phyloP scores from a whole-genome alignment of 2,797 vertebrate species.

The Crenichthys baileyi region DNA sequence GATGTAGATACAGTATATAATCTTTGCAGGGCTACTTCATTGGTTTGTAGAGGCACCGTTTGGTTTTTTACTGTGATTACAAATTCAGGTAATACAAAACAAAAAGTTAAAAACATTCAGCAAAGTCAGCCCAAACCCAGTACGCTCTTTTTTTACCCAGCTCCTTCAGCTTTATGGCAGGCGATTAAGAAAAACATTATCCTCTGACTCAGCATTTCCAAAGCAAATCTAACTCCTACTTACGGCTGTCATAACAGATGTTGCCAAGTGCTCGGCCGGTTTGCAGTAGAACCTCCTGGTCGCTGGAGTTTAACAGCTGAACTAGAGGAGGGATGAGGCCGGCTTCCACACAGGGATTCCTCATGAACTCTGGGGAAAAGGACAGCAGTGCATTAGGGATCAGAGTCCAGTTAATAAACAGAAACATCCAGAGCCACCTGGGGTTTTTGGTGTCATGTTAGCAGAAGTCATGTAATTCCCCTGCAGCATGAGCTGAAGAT shows the following conservation, averaged over 20 bases:
- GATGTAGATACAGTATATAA: not conserved
- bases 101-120: not conserved
- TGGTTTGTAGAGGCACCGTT: not conserved
- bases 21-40: not conserved
- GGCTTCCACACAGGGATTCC: slow-evolving; percentile 93
- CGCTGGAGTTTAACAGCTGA: slow-evolving; percentile 91
- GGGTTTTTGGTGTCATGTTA: not conserved
- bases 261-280: slow-evolving; percentile 97
- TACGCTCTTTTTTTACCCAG: not conserved
- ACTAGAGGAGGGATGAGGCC: slow-evolving; percentile 94
- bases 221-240: slow-evolving; percentile 77
- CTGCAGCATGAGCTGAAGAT: not conserved
- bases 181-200: not conserved
- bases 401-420: slow-evolving; percentile 2
- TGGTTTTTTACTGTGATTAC: not conserved
- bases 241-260: slow-evolving; percentile 99
- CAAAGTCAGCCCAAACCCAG: not conserved
- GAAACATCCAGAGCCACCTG: not conserved
- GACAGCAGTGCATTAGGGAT: not conserved
- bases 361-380: slow-evolving; percentile 89
- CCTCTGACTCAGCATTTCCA: slow-evolving; percentile 17
- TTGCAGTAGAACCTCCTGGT: slow-evolving; percentile 97
- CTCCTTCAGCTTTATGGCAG: not conserved
- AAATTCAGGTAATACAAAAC: not conserved
- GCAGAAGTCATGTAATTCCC: not conserved